Conservation (phyloP, 2,113 vertebrate genomes). For the Coregonus clupeaformis region DNA sequence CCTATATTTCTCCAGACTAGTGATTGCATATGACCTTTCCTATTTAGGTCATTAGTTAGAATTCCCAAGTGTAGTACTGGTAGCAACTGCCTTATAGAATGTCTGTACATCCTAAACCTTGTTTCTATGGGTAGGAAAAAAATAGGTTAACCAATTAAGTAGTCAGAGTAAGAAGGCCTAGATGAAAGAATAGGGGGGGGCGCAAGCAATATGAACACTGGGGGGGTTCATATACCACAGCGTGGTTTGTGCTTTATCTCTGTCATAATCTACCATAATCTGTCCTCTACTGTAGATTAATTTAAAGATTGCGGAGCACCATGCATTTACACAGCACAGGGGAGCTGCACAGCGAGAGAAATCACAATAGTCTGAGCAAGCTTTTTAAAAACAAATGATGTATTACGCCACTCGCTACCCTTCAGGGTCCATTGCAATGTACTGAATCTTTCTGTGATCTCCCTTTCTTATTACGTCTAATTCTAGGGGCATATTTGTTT, state of each 20-base stretch:
- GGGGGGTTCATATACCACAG: no score
- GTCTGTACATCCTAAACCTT: neutral
- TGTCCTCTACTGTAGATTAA: constrained; percentile 65
- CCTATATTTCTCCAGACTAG: no score
- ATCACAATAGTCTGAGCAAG: constrained; percentile 13
- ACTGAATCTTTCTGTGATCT: constrained; percentile 16
- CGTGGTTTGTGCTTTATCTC: constrained; percentile 58
- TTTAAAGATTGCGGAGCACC: constrained; percentile 65
- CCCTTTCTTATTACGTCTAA: constrained; percentile 8
- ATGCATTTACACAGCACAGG: constrained; percentile 40
- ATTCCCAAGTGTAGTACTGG: neutral
- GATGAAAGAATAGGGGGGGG: neutral
- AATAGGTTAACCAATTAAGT: constrained; percentile 1
- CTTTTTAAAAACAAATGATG: constrained; percentile 22
- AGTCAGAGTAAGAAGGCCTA: constrained; percentile 8
- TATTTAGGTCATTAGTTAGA: neutral
- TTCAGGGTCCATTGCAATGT: neutral
- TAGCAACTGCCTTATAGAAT: neutral
- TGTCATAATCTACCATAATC: constrained; percentile 58
- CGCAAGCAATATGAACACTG: constrained; percentile 45
- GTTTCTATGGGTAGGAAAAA: neutral
- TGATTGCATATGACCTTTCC: neutral
- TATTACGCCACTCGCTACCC: neutral
- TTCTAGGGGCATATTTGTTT: constrained; percentile 51
- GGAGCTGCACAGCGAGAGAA: constrained; percentile 20